phyloP scores from a whole-genome alignment of 2,888 invertebrate genomes.

The Eupithecia inturbata region DNA sequence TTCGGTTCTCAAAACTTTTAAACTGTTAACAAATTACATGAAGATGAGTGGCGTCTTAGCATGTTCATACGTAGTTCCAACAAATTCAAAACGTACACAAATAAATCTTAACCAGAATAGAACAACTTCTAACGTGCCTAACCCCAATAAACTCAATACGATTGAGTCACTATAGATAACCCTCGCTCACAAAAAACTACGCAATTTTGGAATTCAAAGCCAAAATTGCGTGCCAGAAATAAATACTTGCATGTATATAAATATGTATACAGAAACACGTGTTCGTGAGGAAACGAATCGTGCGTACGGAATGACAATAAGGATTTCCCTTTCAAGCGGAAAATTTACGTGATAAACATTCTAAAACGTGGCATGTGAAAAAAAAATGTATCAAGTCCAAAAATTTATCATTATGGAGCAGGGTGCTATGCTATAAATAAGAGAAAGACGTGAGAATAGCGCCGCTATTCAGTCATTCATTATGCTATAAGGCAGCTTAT shows the following conservation, averaged over 20 bases:
- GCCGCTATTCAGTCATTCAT: conserved; percentile 76
- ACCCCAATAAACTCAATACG: conserved; percentile 64
- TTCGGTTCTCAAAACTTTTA: not conserved
- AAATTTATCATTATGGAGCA: conserved; percentile 77
- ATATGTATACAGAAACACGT: conserved; percentile 74
- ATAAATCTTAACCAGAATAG: conserved; percentile 52
- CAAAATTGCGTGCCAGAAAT: conserved; percentile 81
- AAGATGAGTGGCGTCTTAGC: not conserved
- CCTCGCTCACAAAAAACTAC: conserved; percentile 54
- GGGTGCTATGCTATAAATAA: conserved; percentile 77
- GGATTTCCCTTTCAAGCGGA: conserved; percentile 82
- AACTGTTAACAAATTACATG: not conserved
- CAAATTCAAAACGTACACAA: conserved; percentile 17
- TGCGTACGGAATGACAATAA: conserved; percentile 79
- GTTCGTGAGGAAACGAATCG: conserved; percentile 78
- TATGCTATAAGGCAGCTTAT: conserved; percentile 46
- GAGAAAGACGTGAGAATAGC: conserved; percentile 71
- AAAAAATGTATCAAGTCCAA: conserved; percentile 75
- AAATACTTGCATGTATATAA: conserved; percentile 65
- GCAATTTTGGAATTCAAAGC: conserved; percentile 68
- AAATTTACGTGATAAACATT: conserved; percentile 84
- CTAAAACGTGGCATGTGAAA: conserved; percentile 81
- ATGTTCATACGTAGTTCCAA: not conserved
- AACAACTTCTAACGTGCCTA: conserved; percentile 62
- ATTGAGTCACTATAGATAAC: conserved; percentile 64